Evolutionary conservation across 2,888 invertebrate species (phyloP).

Genomic region (Andrena camellia): DNA sequence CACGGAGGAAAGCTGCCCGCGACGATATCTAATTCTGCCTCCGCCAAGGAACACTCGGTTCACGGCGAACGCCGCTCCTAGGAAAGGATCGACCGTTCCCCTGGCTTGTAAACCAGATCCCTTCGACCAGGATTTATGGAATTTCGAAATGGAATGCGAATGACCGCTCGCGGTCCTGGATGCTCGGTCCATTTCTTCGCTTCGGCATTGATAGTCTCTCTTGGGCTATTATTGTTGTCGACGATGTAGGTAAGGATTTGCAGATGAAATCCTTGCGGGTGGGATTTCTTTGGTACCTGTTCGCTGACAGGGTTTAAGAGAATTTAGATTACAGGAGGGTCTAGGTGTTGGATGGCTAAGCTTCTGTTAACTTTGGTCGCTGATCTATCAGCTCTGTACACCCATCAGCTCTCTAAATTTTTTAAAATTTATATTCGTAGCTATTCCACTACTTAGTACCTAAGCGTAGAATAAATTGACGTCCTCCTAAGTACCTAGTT

Average conservation of each 20-base stretch:
- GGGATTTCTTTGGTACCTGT: too few species aligned
- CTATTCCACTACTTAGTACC: too few species aligned
- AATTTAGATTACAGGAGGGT: too few species aligned
- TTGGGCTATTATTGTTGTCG: neutral
- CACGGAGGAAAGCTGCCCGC: slow-evolving; percentile 9
- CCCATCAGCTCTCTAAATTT: too few species aligned
- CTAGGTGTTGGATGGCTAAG: too few species aligned
- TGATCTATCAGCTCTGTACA: too few species aligned
- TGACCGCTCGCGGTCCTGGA: neutral
- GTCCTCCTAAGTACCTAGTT: too few species aligned
- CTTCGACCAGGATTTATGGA: slow-evolving; percentile 11
- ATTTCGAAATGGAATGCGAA: slow-evolving; percentile 33
- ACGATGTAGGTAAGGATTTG: neutral
- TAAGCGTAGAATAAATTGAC: too few species aligned
- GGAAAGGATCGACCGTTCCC: neutral
- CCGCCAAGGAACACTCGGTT: slow-evolving; percentile 34
- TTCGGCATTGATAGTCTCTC: neutral
- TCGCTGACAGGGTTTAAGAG: too few species aligned
- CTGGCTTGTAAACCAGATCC: slow-evolving; percentile 8
- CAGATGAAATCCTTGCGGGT: too few species aligned
- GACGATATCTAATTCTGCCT: slow-evolving; percentile 37
- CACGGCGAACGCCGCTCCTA: neutral
- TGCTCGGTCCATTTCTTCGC: neutral
- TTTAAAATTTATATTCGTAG: too few species aligned
- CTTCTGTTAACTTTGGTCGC: too few species aligned